Evolutionary conservation across 2,797 vertebrate genomes (phyloP).

Genomic region (Falco peregrinus): DNA sequence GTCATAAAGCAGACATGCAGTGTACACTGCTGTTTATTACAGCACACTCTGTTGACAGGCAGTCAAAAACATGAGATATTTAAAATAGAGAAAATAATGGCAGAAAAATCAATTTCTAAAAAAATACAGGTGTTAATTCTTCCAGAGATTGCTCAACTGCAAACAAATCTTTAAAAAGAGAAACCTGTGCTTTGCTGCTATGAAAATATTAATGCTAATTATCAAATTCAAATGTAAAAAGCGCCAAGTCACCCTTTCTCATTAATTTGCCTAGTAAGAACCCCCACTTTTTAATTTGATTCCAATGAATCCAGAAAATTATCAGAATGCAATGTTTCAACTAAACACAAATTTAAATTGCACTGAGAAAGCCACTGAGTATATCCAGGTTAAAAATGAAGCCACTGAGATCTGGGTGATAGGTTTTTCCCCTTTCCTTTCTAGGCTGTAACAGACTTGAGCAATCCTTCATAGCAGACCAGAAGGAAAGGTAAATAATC

Average conservation of each 20-base stretch:
- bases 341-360: background rate
- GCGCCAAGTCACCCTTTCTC: background rate
- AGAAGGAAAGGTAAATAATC: background rate
- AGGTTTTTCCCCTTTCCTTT: background rate
- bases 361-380: background rate
- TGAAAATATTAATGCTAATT: slow-evolving; percentile 51
- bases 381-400: slow-evolving; percentile 3
- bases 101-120: slow-evolving; percentile 9
- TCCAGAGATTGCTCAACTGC: background rate
- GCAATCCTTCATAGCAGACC: background rate
- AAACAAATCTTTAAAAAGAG: slow-evolving; percentile 2
- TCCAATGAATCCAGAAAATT: background rate
- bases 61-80: background rate
- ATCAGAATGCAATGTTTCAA: background rate
- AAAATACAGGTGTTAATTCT: background rate
- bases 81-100: slow-evolving; percentile 17
- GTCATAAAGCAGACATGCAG: background rate
- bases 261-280: background rate
- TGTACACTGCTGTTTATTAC: slow-evolving; percentile 11
- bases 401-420: background rate
- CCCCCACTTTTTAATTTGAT: background rate
- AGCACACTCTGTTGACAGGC: background rate
- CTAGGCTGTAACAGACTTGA: background rate
- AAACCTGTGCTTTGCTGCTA: background rate
- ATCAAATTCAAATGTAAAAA: slow-evolving; percentile 8